Percentiles rank a stretch among this genome's conserved stretches.
Evolutionary conservation across 1,140 invertebrate species (phyloP).

Genomic region (Listronotus bonariensis): DNA sequence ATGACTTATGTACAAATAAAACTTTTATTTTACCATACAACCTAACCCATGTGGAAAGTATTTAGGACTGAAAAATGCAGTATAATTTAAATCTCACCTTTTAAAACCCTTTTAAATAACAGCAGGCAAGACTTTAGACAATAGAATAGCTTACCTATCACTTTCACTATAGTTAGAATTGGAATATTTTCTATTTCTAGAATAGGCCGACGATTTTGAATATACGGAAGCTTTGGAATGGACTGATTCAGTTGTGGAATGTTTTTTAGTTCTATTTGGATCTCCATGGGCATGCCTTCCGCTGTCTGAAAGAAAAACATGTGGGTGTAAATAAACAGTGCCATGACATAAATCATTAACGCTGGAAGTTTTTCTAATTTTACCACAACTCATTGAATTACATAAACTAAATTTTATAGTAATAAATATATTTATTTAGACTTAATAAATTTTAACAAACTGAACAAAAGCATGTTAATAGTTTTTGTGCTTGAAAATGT

Average conservation of each 20-base stretch:
- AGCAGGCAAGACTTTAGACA: too few species aligned
- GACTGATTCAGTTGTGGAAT: slow-evolving; percentile 50
- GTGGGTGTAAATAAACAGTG: slow-evolving; percentile 19
- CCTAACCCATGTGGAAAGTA: too few species aligned
- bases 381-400: slow-evolving; percentile 6
- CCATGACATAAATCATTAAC: slow-evolving; percentile 12
- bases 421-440: too few species aligned
- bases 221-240: slow-evolving; percentile 45
- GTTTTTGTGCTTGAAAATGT: slow-evolving; percentile 38
- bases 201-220: slow-evolving; percentile 19
- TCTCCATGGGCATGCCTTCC: slow-evolving; percentile 45
- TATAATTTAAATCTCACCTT: too few species aligned
- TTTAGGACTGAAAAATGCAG: too few species aligned
- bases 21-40: too few species aligned
- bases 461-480: too few species aligned
- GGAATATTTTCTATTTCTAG: slow-evolving; percentile 41
- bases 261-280: slow-evolving; percentile 43
- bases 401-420: too few species aligned
- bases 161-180: slow-evolving; percentile 47
- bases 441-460: too few species aligned
- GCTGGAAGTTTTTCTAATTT: slow-evolving; percentile 14
- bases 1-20: too few species aligned
- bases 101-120: too few species aligned
- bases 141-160: slow-evolving; percentile 40
- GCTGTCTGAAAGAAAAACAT: slow-evolving; percentile 39